Base-by-base conservation (phyloP, 2,888 invertebrate species). In the Zygogramma bicolorata region DNA sequence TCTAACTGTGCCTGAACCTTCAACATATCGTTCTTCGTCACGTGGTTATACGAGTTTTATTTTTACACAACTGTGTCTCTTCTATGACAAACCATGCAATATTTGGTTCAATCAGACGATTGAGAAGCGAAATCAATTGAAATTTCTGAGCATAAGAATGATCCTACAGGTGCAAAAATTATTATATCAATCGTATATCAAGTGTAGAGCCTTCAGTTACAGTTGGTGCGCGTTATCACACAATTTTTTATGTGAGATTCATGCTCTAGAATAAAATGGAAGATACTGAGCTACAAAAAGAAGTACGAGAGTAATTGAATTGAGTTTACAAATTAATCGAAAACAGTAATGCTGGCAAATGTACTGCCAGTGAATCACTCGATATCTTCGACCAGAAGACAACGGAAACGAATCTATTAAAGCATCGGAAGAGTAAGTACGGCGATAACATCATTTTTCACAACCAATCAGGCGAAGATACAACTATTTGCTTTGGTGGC, bases 191-290 rank as follows among this genome's bases (percentile, higher is more conserved):
- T 60, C 60, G 60, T 60, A 60, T 60, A 60, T 27, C 29, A 8
- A 15, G 27, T 60, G 27, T 60, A 10, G 25, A 60, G n/a, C 27
- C 31, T 29, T 27, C 27, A 60, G 60, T 60, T 60, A 15, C 4
- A 60, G 60, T 60, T 60, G 60, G 60, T 60, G 60, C 60, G 25
- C 60, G 60, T 60, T 60, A 60, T 60, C 60, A 60, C 15, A 60
- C 5, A 60, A 6, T 6, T 6, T 60, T 25, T 27, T 60, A 60
- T n/a, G 27, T 27, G 7, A 27, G 27, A 27, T 60, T 31, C 27
- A 58, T 22, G 22, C 59, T 58, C 22, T 3, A 58, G 22, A 58
- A 22, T n/a, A 4, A 58, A 58, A 58, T 58, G 22, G 59, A n/a
- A 25, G 59, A 58, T 58, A 58, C 59, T 58, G 59, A 58, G 15